A percentile compares a stretch with the other conserved stretches of the same genome.
Evolutionary conservation across 2,797 vertebrate genomes (phyloP).

Genomic region (Protosalanx chinensis): DNA sequence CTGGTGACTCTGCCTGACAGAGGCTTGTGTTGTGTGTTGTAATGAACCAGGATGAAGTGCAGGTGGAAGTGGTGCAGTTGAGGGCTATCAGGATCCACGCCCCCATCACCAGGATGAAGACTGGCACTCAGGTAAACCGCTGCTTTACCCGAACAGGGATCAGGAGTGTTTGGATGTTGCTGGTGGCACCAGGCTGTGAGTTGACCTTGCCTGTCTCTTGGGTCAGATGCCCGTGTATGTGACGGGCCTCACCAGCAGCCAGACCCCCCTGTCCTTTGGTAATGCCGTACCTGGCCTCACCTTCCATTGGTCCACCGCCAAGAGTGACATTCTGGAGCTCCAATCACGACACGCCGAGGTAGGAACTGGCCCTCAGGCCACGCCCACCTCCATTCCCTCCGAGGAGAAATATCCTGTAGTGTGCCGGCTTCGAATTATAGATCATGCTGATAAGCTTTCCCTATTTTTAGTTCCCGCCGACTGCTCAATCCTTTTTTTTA

Average conservation of each 20-base stretch:
- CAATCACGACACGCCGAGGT: slow-evolving; percentile 87
- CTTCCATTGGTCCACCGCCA: slow-evolving; percentile 94
- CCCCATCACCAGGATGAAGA: slow-evolving; percentile 90
- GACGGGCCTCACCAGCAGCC: slow-evolving; percentile 86
- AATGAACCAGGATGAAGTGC: slow-evolving; percentile 83
- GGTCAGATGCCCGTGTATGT: slow-evolving; percentile 92
- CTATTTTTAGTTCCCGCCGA: slow-evolving; percentile 41
- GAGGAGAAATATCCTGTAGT: neutral
- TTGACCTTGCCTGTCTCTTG: slow-evolving; percentile 16
- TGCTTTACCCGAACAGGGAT: neutral
- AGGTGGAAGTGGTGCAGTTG: slow-evolving; percentile 89
- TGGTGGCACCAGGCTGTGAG: neutral
- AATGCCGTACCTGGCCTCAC: slow-evolving; percentile 81
- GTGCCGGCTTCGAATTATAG: neutral
- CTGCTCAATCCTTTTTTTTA: slow-evolving; percentile 32
- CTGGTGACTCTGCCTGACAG: too few species aligned
- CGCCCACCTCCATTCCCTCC: neutral
- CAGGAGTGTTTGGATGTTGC: neutral
- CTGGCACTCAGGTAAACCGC: slow-evolving; percentile 79
- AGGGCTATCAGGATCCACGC: slow-evolving; percentile 83
- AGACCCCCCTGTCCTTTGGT: slow-evolving; percentile 92
- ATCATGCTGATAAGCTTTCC: slow-evolving; percentile 23
- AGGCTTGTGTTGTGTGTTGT: neutral
- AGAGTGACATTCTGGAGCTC: slow-evolving; percentile 87
- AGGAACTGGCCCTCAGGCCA: slow-evolving; percentile 13